Evolutionary conservation across 2,797 vertebrate genomes (phyloP), one percentile per base, ranked within the genome.

Genomic region (Characodon lateralis): DNA sequence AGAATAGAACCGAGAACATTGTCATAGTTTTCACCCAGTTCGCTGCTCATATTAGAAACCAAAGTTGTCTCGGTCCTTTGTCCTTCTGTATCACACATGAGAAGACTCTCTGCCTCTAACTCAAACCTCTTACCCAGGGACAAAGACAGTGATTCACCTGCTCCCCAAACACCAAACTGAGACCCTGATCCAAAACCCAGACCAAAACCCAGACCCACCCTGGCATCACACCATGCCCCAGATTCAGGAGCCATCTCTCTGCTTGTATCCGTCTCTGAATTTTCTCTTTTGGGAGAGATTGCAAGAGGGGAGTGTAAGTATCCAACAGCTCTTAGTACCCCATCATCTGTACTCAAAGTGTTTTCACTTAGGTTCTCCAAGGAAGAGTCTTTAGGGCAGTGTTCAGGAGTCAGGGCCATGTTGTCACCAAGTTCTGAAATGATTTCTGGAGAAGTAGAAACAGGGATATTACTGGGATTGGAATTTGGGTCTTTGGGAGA

Each of bases 251-350:
- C 89, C 35, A 69, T 74, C 69, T 83, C 87, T 74, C 79, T 91
- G 80, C 85, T 88, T 46, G 74, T 81, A 66, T 92, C 94, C 22
- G 85, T 95, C 88, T 96, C 95, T 31, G 95, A 96, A 83, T 96
- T 96, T 87, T 96, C 96, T 79, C 96, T 95, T 91, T 96, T 96
- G 26, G 96, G 96, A 79, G 96, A 96, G 78, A 96, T 95, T 7
- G 94, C 96, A 39, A 96, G 88, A 24, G 93, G 94, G 51, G 94
- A 95, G 77, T 95, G 94, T 63, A 93, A 93, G 35, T 93, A 94
- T 75, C 94, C 92, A 53, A 92, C 87, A 53, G 92, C 92, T 70
- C 92, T 90, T 12, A 94, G 77, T 7, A 83, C 90, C 20, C 91
- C 91, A 18, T 96, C 94, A 31, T 96, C 94, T 53, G 94, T 85